Evolutionary conservation across 2,113 vertebrate genomes (phyloP), one percentile per base, ranked within the genome.

Genomic region (Tauraco erythrolophus): DNA sequence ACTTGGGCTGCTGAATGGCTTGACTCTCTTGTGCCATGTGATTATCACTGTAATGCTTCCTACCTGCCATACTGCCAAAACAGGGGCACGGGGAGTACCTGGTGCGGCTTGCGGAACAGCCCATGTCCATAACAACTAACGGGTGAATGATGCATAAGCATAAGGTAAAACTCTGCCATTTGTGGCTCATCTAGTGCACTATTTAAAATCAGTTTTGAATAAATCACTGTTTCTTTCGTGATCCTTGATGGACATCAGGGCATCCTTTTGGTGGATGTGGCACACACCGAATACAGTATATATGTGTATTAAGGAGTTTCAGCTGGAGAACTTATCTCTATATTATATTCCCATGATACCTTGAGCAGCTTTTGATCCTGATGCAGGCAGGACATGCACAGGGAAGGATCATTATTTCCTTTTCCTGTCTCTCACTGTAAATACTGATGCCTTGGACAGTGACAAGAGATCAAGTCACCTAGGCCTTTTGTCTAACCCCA

Each of bases 81-180:
- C 0, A 33, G 19, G 18, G 33, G 11, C 33, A 23, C 3, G 28
- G 6, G 68, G 28, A 22, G 17, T 21, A 14, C 11, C 31, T 54
- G 24, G 8, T 28, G 31, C 39, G 61, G 45, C 45, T 43, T 48
- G 17, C 48, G 50, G 18, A 39, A 64, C 45, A 21, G 28, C 31
- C 6, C 27, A 28, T 0, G 3, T 12, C 31, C 6, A 1, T 50
- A 65, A 21, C 12, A 81, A 21, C 39, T 51, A 39, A 45, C 0
- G 1, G 19, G 46, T 43, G 46, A 71, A 45, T 28, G 37, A 65
- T 10, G 43, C 54, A 48, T 16, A 27, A 1, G 0, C 11, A 13
- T 6, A 24, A 75, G 27, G 19, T 11, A 83, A 31, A 15, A 5
- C 50, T 23, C 4, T 72, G 21, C 4, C 27, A 35, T 50, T 66